phyloP scores from a whole-genome alignment of 2,888 invertebrate genomes.

The Amblyteles armatorius region DNA sequence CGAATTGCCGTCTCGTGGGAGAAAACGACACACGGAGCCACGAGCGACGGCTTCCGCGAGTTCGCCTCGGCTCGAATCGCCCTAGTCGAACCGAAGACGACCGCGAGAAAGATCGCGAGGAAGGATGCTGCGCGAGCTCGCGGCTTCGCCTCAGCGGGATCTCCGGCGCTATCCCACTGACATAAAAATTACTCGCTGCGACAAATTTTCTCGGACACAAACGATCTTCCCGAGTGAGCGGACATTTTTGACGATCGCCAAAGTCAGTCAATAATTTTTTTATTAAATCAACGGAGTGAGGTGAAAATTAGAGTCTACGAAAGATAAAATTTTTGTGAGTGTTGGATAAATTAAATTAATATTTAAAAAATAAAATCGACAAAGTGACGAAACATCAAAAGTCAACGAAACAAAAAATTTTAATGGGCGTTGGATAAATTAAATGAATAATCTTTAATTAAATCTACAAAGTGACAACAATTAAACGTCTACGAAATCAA shows the following conservation, averaged over 20 bases:
- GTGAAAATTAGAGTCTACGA: background rate
- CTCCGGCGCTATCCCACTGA: slow-evolving; percentile 17
- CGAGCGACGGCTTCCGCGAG: slow-evolving; percentile 1
- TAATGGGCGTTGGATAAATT: background rate
- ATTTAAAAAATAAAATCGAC: background rate
- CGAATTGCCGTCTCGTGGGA: slow-evolving; percentile 83
- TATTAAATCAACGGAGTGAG: background rate
- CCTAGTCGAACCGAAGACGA: slow-evolving; percentile 62
- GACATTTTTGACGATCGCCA: background rate
- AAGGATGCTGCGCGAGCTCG: slow-evolving; percentile 55
- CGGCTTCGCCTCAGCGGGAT: slow-evolving; percentile 22
- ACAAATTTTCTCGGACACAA: background rate
- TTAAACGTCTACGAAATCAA: no score
- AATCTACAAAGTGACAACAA: no score
- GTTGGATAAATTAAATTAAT: no score
- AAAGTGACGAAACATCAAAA: background rate
- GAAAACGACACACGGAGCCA: slow-evolving; percentile 69
- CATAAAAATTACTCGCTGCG: background rate
- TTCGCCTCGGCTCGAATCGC: slow-evolving; percentile 23
- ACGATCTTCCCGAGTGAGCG: background rate
- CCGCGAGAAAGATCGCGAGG: slow-evolving; percentile 57
- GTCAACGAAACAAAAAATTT: background rate
- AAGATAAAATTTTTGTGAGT: background rate
- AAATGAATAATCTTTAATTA: background rate
- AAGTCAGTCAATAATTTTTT: background rate